These are phyloP conservation scores for Wiebesia pumilae DNA, from an alignment of 1,140 invertebrate genomes.

Conservation along the genomic window DNA sequence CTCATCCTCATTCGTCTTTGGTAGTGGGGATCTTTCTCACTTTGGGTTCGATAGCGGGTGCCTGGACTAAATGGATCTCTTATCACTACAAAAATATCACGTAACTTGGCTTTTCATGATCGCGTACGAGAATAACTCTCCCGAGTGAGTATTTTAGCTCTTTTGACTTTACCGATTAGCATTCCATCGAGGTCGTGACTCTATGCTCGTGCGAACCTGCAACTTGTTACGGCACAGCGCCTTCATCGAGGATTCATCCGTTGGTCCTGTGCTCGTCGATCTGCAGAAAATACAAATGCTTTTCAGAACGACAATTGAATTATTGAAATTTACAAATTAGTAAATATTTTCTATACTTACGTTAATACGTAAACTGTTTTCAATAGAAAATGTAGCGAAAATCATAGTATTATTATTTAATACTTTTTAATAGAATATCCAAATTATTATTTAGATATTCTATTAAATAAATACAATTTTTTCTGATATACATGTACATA, in stretches of 20 bases:
- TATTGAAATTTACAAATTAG: not conserved
- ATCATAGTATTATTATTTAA: too few species aligned
- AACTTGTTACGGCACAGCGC: conserved; percentile 48
- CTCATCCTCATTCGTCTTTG: conserved; percentile 79
- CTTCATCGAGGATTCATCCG: conserved; percentile 60
- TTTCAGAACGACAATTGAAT: not conserved
- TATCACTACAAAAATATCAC: conserved; percentile 57
- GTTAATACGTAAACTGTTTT: too few species aligned
- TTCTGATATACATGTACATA: too few species aligned
- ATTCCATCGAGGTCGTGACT: conserved; percentile 68
- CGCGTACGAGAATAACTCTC: not conserved
- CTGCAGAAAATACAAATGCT: conserved; percentile 41
- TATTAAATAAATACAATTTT: too few species aligned
- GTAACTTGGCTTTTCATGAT: not conserved
- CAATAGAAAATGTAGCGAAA: too few species aligned
- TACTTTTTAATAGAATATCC: too few species aligned
- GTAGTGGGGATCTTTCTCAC: conserved; percentile 85
- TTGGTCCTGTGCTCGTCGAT: conserved; percentile 55
- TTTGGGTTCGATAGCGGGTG: conserved; percentile 84
- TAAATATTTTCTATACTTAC: too few species aligned
- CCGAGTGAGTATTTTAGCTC: not conserved
- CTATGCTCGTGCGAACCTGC: conserved; percentile 59
- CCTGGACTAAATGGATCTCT: conserved; percentile 74
- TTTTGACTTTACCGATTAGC: conserved; percentile 66
- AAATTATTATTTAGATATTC: too few species aligned